phyloP scores from a whole-genome alignment of 2,888 invertebrate genomes.

The Philonicus albiceps region DNA sequence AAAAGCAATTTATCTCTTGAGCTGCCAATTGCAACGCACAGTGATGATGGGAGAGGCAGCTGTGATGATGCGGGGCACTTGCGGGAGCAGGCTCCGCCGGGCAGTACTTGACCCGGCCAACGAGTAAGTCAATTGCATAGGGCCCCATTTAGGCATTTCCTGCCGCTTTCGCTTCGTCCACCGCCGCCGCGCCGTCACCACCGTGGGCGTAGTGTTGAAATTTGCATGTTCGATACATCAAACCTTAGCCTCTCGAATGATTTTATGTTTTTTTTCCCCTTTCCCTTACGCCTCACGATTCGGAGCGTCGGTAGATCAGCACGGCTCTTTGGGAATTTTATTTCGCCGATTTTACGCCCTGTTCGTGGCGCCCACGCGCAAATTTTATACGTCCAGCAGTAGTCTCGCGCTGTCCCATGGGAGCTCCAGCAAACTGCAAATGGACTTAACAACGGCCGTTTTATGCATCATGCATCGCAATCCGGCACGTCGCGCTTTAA shows the following conservation, averaged over 20 bases:
- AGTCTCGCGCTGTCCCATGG: background rate
- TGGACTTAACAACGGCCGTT: conserved; percentile 18
- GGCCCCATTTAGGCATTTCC: conserved; percentile 12
- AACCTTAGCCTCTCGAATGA: background rate
- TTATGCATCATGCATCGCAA: conserved; percentile 10
- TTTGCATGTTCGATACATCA: conserved; percentile 40
- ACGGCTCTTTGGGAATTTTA: background rate
- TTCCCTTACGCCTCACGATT: background rate
- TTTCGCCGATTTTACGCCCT: background rate
- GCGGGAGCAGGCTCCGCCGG: background rate
- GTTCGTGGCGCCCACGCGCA: conserved; percentile 8
- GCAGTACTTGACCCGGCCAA: conserved; percentile 12
- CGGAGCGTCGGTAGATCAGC: background rate
- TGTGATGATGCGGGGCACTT: background rate
- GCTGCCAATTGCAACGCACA: background rate
- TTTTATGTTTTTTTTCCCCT: conserved; percentile 1
- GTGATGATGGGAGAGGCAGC: background rate
- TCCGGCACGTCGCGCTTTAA: background rate
- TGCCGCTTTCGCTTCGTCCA: background rate
- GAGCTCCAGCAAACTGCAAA: conserved; percentile 23
- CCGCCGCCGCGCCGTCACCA: background rate
- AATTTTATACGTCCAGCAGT: conserved; percentile 2
- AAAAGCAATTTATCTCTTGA: conserved; percentile 35
- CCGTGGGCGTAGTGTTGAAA: conserved; percentile 39
- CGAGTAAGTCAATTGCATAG: conserved; percentile 26